A percentile compares a stretch with the other conserved stretches of the same genome.
These are phyloP conservation scores for Torymus texanus DNA, from an alignment of 2,888 invertebrate genomes.

Conservation along the genomic window DNA sequence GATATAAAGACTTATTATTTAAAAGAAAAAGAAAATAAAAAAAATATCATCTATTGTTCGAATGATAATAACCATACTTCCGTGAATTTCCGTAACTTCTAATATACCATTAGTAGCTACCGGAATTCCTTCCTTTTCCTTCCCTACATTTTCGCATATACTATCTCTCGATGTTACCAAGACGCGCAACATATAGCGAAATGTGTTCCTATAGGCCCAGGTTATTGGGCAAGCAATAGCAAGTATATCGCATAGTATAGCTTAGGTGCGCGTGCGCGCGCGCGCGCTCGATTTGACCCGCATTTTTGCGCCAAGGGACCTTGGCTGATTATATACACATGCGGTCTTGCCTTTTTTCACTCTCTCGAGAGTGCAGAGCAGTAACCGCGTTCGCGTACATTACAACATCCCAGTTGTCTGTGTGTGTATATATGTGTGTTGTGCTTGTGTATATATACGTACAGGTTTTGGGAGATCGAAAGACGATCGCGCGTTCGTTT, in stretches of 20 bases:
- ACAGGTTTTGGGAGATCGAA: not conserved
- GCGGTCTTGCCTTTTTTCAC: too few relatives aligned
- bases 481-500: not conserved
- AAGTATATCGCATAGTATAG: too few relatives aligned
- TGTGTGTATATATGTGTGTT: not conserved
- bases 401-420: not conserved
- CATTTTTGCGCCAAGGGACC: slow-evolving; percentile 25
- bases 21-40: too few relatives aligned
- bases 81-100: too few relatives aligned
- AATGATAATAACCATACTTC: too few relatives aligned
- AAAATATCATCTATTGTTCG: too few relatives aligned
- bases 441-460: not conserved
- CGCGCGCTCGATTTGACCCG: slow-evolving; percentile 16
- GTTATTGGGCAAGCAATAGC: not conserved
- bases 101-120: too few relatives aligned
- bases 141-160: not conserved
- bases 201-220: not conserved
- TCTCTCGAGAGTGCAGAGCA: too few relatives aligned
- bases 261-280: too few relatives aligned
- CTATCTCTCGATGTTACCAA: not conserved
- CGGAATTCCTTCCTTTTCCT: too few relatives aligned
- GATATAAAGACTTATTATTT: too few relatives aligned
- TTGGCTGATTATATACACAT: not conserved
- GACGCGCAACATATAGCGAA: slow-evolving; percentile 19
- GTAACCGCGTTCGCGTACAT: too few relatives aligned